These are phyloP conservation scores for Cuculus canorus DNA, from an alignment of 2,797 vertebrate genomes.

Conservation along the genomic window DNA sequence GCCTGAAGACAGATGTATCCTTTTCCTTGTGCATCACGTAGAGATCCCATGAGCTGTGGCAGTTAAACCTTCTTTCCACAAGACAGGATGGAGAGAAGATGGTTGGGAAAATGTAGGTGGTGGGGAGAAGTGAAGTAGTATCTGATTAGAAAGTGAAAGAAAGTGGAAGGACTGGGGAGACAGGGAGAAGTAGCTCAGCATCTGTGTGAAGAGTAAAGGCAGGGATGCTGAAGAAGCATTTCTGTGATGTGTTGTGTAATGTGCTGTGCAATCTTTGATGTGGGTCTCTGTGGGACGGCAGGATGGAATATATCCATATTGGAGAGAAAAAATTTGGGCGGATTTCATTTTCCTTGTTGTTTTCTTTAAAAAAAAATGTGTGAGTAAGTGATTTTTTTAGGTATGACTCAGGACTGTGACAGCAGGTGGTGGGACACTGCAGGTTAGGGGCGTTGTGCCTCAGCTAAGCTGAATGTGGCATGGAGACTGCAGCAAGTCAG, in stretches of 20 bases:
- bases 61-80: conserved; percentile 12
- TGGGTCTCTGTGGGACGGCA: conserved; percentile 46
- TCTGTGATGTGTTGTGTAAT: conserved; percentile 45
- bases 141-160: not conserved
- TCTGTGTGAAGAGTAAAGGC: not conserved
- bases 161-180: not conserved
- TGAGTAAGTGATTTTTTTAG: conserved; percentile 11
- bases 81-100: not conserved
- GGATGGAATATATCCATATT: not conserved
- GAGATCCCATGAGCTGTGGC: not conserved
- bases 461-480: not conserved
- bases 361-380: not conserved
- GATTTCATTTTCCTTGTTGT: conserved; percentile 36
- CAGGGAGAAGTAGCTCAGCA: not conserved
- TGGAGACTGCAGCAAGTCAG: not conserved
- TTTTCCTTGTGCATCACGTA: conserved; percentile 14
- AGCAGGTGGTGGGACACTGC: conserved; percentile 32
- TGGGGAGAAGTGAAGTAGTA: conserved; percentile 26
- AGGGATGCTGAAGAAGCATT: conserved; percentile 34
- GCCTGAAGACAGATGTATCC: not conserved
- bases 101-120: conserved; percentile 13
- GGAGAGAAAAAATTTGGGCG: conserved; percentile 32
- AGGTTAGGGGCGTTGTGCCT: not conserved
- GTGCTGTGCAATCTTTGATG: conserved; percentile 14
- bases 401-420: conserved; percentile 43